A percentile compares a stretch with the other conserved stretches of the same genome.
These are phyloP conservation scores for Celastrina argiolus DNA, from an alignment of 2,888 invertebrate genomes.

Conservation along the genomic window DNA sequence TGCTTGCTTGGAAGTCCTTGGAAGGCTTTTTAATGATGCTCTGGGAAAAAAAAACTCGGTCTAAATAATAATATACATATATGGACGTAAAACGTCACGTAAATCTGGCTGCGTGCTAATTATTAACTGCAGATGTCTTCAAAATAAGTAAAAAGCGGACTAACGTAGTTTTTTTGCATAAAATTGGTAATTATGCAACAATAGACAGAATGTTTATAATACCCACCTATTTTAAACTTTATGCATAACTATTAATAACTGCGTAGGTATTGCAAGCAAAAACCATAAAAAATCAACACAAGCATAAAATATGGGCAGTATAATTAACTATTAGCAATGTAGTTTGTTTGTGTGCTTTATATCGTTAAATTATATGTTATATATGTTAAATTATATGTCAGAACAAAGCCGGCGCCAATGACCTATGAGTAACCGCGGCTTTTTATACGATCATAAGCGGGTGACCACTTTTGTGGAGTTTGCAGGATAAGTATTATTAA, in stretches of 20 bases:
- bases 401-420: constrained; percentile 51
- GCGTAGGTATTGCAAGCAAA: constrained; percentile 3
- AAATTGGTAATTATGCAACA: too few relatives aligned
- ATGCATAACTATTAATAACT: background rate
- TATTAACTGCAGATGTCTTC: too few relatives aligned
- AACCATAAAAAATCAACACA: background rate
- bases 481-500: background rate
- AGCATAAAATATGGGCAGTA: constrained; percentile 17
- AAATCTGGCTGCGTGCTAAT: too few relatives aligned
- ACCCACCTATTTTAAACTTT: background rate
- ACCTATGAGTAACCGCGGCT: constrained; percentile 66
- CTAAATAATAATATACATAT: too few relatives aligned
- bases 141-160: too few relatives aligned
- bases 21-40: too few relatives aligned
- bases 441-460: constrained; percentile 35
- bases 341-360: constrained; percentile 25
- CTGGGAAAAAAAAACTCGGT: too few relatives aligned
- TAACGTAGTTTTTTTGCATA: too few relatives aligned
- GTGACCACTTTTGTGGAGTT: constrained; percentile 4
- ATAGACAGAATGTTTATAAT: too few relatives aligned
- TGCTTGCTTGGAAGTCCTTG: too few relatives aligned
- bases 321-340: constrained; percentile 21
- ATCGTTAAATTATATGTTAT: constrained; percentile 26
- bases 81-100: too few relatives aligned
- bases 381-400: constrained; percentile 33